These are phyloP conservation scores for Drosophila vallismaia DNA, from an alignment of 2,888 invertebrate genomes.

Conservation along the genomic window DNA sequence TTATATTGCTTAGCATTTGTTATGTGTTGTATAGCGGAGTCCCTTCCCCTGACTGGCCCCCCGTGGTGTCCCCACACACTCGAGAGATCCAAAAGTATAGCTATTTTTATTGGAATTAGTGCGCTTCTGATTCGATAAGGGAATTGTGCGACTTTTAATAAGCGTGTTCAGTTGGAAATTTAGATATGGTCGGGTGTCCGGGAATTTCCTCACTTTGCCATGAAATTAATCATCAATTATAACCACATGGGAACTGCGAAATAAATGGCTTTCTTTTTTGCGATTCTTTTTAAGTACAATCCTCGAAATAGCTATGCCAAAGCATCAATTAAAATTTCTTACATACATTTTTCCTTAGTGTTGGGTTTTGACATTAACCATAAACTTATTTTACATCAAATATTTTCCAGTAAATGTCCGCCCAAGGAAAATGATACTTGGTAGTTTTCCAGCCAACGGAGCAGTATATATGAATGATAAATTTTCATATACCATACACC, in stretches of 20 bases:
- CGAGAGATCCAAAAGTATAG: slow-evolving; percentile 26
- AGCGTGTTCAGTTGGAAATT: slow-evolving; percentile 72
- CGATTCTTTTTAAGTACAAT: too few relatives aligned
- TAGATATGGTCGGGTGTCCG: slow-evolving; percentile 49
- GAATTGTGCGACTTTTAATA: slow-evolving; percentile 66
- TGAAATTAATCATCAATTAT: slow-evolving; percentile 11
- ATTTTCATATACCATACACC: slow-evolving; percentile 7
- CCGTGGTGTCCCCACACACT: too few relatives aligned
- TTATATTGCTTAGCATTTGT: slow-evolving; percentile 44
- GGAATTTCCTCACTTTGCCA: neutral
- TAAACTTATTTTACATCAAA: neutral
- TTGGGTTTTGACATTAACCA: neutral
- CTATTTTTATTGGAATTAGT: slow-evolving; percentile 77
- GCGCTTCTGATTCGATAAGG: slow-evolving; percentile 72
- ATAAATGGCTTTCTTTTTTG: too few relatives aligned
- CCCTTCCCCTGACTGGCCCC: neutral
- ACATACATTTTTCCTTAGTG: too few relatives aligned
- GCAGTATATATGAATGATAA: slow-evolving; percentile 1
- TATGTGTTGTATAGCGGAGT: slow-evolving; percentile 49
- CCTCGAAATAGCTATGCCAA: too few relatives aligned
- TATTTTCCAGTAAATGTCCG: slow-evolving; percentile 1
- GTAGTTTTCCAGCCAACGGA: slow-evolving; percentile 7
- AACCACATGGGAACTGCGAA: slow-evolving; percentile 6
- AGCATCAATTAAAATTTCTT: too few relatives aligned
- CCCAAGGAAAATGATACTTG: neutral